Conservation (phyloP, 92 coral and sea anemone genomes). For the Nematostella vectensis region DNA sequence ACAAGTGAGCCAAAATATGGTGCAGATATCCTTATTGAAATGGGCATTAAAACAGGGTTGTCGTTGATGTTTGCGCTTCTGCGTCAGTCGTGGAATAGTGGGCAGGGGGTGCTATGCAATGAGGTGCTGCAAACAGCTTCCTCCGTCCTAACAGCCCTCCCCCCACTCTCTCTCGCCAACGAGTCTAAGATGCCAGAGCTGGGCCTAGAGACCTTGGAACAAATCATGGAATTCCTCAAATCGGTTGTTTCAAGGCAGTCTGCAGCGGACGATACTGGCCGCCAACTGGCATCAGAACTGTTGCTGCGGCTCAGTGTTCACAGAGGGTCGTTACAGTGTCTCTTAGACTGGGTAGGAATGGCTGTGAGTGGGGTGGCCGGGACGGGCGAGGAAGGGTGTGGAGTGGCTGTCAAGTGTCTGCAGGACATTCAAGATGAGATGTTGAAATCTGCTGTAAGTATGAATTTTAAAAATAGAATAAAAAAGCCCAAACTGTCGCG, state of each 20-base stretch:
- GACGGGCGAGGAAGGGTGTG: slow-evolving; percentile 5
- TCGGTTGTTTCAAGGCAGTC: slow-evolving; percentile 37
- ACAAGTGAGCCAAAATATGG: slow-evolving; percentile 35
- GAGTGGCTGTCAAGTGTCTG: slow-evolving; percentile 41
- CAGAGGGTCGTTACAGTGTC: slow-evolving; percentile 55
- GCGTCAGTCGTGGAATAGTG: slow-evolving; percentile 68
- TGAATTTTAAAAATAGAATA: not conserved
- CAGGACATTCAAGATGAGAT: slow-evolving; percentile 49
- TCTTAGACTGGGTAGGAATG: slow-evolving; percentile 69
- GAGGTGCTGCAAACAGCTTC: slow-evolving; percentile 65
- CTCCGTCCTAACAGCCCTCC: slow-evolving; percentile 57
- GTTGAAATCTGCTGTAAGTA: slow-evolving; percentile 51
- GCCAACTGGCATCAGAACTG: slow-evolving; percentile 58
- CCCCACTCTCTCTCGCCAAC: slow-evolving; percentile 59
- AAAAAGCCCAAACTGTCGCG: too few species aligned
- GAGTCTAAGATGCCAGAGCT: slow-evolving; percentile 68
- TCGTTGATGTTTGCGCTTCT: slow-evolving; percentile 59
- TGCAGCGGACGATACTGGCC: slow-evolving; percentile 50
- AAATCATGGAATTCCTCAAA: slow-evolving; percentile 51
- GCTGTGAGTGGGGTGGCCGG: slow-evolving; percentile 22
- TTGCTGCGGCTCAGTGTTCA: slow-evolving; percentile 41
- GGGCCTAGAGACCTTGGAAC: slow-evolving; percentile 52
- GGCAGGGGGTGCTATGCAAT: slow-evolving; percentile 57
- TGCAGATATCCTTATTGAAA: slow-evolving; percentile 49
- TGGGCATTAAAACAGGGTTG: slow-evolving; percentile 79